These are phyloP conservation scores for Delia radicum DNA, from an alignment of 1,140 invertebrate genomes.

Conservation along the genomic window DNA sequence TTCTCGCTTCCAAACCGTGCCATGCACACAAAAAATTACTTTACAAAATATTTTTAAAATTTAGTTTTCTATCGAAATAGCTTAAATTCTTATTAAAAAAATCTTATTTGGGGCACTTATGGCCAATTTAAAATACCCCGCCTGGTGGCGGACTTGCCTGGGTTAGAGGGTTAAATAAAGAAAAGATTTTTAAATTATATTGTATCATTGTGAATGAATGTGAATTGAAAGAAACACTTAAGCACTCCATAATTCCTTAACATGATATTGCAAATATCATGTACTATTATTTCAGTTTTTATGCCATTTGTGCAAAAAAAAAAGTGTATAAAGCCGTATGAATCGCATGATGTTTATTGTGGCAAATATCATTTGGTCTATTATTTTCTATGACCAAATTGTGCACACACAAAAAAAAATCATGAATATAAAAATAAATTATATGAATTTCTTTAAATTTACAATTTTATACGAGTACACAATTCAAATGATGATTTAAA, in stretches of 20 bases:
- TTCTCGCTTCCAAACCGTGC: too few species aligned
- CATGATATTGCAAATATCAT: neutral
- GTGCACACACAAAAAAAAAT: too few species aligned
- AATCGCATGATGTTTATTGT: neutral
- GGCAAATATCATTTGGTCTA: neutral
- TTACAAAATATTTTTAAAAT: too few species aligned
- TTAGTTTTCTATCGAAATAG: too few species aligned
- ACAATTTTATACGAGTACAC: neutral
- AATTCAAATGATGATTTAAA: neutral
- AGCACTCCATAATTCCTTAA: neutral
- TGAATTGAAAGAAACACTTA: neutral
- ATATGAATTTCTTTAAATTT: neutral
- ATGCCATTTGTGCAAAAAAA: too few species aligned
- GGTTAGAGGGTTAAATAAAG: too few species aligned
- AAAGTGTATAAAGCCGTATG: neutral
- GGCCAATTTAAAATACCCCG: too few species aligned
- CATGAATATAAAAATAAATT: too few species aligned
- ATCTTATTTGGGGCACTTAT: too few species aligned
- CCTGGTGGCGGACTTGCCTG: too few species aligned
- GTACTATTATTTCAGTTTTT: neutral
- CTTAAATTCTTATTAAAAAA: too few species aligned
- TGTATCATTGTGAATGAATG: neutral
- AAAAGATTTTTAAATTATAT: neutral
- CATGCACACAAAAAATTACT: too few species aligned
- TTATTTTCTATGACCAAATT: neutral